These are phyloP conservation scores for Marronus borbonicus DNA, from an alignment of 2,888 invertebrate genomes.

Conservation along the genomic window DNA sequence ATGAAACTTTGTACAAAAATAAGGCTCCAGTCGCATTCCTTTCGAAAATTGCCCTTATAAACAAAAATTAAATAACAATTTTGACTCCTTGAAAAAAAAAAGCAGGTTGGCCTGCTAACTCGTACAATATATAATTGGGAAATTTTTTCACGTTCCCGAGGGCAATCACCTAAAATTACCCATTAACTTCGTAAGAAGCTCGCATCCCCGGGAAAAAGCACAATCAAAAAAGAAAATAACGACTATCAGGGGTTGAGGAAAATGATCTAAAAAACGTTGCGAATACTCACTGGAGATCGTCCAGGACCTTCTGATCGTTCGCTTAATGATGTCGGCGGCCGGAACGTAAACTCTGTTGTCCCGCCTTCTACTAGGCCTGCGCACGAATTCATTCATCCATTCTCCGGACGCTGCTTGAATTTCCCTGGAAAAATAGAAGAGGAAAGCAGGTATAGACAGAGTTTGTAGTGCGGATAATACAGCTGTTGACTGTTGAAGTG, in stretches of 20 bases:
- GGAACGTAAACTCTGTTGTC: constrained; percentile 72
- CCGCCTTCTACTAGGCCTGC: constrained; percentile 72
- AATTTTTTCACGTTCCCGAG: background rate
- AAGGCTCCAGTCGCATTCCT: too few species aligned
- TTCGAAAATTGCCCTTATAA: too few species aligned
- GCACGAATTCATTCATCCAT: constrained; percentile 79
- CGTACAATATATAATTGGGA: background rate
- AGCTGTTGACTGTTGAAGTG: background rate
- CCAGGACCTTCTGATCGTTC: constrained; percentile 80
- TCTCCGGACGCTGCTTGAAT: constrained; percentile 79
- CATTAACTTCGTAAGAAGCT: background rate
- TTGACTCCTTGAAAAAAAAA: background rate
- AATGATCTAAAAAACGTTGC: background rate
- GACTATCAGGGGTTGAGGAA: too few species aligned
- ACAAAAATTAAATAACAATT: too few species aligned
- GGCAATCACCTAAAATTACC: too few species aligned
- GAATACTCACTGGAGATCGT: constrained; percentile 78
- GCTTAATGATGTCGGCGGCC: constrained; percentile 77
- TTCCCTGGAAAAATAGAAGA: constrained; percentile 65
- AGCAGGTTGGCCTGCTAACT: background rate
- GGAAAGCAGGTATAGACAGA: background rate
- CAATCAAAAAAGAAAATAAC: too few species aligned
- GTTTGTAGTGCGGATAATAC: background rate
- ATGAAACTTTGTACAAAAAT: too few species aligned
- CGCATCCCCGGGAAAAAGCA: background rate